Base-by-base conservation (phyloP, 2,888 invertebrate species). In the Timandra comae region DNA sequence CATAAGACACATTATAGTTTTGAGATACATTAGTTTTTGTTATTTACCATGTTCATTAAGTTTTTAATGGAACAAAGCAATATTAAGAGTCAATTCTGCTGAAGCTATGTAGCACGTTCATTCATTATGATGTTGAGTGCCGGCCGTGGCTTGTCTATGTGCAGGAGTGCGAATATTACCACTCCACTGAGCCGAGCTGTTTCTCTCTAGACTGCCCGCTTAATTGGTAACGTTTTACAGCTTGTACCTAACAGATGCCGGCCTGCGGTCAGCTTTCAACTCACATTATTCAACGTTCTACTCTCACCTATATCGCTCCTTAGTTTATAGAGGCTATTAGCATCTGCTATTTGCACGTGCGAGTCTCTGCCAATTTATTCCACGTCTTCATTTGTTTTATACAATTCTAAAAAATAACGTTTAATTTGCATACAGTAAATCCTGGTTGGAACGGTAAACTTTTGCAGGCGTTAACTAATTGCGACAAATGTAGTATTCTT, bases 201-300 rank as follows among this genome's bases (percentile, higher is more conserved):
- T 63, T 63, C 57, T 63, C 64, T 6, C 58, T 61, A 40, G 64
- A 62, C 41, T 38, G 43, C 21, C 57, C 66, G 33, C 49, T 68
- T 76, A 39, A 58, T 76, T 42, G 76, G 72, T 27, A 70, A 63
- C 52, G 65, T 63, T 49, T 57, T 73, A 38, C 64, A 67, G 54
- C 56, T 66, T 35, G 60, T 63, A 50, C 63, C 61, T 6, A 38
- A 31, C 38, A 38, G 33, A 29, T 31, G 34, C 47, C 55, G 47
- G 52, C 62, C 33, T 63, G 65, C 35, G 63, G 69, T 70, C 54
- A 52, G 56, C 52, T 52, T 50, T 59, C 43, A 52, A 49, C 52
- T 55, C 46, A 53, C 46, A 33, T 59, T 53, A 46, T 52, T 54
- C 54, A 53, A 51, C 29, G 33, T 33, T 46, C 41, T 47, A 50